Conservation (phyloP, 2,888 invertebrate genomes). For the Xylota segnis region DNA sequence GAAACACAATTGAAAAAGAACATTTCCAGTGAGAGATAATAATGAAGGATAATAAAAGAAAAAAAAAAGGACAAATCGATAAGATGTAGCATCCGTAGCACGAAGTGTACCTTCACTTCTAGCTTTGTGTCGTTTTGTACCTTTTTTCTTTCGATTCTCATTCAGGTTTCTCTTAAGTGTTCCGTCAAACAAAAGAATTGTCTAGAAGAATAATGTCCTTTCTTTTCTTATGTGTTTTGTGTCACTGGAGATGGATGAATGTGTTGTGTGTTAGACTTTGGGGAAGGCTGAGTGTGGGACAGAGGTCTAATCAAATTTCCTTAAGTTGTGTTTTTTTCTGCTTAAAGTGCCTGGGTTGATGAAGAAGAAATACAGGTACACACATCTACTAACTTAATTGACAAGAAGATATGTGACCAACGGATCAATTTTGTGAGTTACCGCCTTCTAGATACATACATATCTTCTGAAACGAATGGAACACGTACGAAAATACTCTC, state of each 20-base stretch:
- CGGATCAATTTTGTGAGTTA: too few relatives aligned
- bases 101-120: constrained; percentile 43
- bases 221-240: constrained; percentile 24
- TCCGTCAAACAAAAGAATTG: constrained; percentile 55
- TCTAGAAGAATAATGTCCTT: constrained; percentile 62
- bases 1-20: constrained; percentile 58
- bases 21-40: constrained; percentile 56
- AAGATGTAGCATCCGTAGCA: constrained; percentile 39
- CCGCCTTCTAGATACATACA: too few relatives aligned
- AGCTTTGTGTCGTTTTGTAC: constrained; percentile 25
- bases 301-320: constrained; percentile 43
- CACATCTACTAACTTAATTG: neutral
- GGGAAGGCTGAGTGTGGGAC: neutral
- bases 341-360: neutral
- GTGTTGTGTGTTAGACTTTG: constrained; percentile 1
- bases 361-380: neutral
- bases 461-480: too few relatives aligned
- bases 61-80: constrained; percentile 69
- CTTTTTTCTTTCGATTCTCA: constrained; percentile 24
- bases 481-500: too few relatives aligned
- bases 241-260: constrained; percentile 11
- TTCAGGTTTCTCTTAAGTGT: constrained; percentile 60
- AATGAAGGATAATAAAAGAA: constrained; percentile 62
- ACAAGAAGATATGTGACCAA: neutral
- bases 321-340: constrained; percentile 14